Evolutionary conservation across 2,888 invertebrate species (phyloP), one percentile per base, ranked within the genome.

Genomic region (Psococerastis gibbosa): DNA sequence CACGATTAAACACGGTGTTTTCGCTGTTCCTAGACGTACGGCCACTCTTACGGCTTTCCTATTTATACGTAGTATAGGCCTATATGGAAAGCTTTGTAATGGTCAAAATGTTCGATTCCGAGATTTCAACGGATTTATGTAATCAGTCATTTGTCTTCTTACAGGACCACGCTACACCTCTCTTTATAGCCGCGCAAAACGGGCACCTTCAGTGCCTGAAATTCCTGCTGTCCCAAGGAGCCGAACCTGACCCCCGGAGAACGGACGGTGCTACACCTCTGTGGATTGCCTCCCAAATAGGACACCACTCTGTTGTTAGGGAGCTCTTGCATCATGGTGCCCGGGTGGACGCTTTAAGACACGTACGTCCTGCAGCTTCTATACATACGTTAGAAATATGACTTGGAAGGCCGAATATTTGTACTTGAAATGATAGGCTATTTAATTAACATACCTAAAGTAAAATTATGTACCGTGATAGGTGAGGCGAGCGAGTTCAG

Each of bases 231-330:
- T 64, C 69, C 3, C 73, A 72, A 41, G 85, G 84, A 31, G 87
- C 87, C 0, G 64, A 68, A 45, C 69, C 75, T 34, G 83, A 88
- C 59, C 65, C 70, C 1, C 71, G 76, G 51, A 74, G 91, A 55
- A 73, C 75, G 3, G 91, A 91, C 66, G 77, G 81, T 48, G 84
- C 87, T 57, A 82, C 85, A 38, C 79, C 92, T 48, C 70, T 94
- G 50, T 94, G 91, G 91, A 92, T 94, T 55, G 82, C 89, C 32
- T 76, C 88, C 50, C 94, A 94, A 71, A 89, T 91, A 84, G 92
- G 91, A 0, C 88, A 89, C 65, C 75, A 78, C 58, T 75, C 74
- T 56, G 78, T 81, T 38, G 88, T 79, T 45, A 68, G 78, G 49
- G 70, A 76, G 55, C 67, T 94, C 53, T 66, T 91, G 49, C 74